Conservation (phyloP, 2,797 vertebrate species). For the Takifugu ocellatus region DNA sequence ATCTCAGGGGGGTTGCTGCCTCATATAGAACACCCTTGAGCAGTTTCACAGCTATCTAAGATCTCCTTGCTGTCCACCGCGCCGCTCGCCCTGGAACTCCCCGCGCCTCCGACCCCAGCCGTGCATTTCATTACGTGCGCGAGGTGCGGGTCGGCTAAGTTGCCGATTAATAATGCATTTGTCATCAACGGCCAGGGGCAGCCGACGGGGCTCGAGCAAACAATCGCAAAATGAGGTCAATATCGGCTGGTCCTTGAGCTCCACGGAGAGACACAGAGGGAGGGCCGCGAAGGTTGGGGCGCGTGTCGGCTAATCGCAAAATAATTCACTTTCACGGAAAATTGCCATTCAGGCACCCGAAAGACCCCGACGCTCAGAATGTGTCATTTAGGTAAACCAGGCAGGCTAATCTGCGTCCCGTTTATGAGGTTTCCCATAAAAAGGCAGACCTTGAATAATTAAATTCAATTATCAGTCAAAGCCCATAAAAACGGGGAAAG, state of each 20-base stretch:
- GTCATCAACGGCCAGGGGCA: conserved; percentile 57
- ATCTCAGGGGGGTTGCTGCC: conserved; percentile 65
- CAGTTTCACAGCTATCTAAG: conserved; percentile 70
- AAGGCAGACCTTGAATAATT: conserved; percentile 73
- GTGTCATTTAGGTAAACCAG: neutral
- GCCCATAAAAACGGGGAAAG: conserved; percentile 24
- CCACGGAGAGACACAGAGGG: conserved; percentile 18
- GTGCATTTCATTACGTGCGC: conserved; percentile 55
- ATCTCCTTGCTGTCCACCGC: conserved; percentile 34
- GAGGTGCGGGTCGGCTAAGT: conserved; percentile 51
- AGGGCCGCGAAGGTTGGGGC: neutral
- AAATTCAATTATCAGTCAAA: conserved; percentile 72
- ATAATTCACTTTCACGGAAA: too few species aligned
- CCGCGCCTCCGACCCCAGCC: conserved; percentile 47
- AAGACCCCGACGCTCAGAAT: too few species aligned
- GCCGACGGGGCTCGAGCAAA: conserved; percentile 46
- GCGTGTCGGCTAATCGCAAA: too few species aligned
- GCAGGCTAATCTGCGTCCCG: neutral
- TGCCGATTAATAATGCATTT: conserved; percentile 65
- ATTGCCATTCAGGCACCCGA: too few species aligned
- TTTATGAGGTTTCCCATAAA: conserved; percentile 50
- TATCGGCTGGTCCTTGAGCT: conserved; percentile 56
- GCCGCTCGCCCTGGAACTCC: conserved; percentile 55
- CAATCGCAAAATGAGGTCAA: conserved; percentile 65
- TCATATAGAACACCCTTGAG: conserved; percentile 81